Percentiles rank a stretch among this genome's conserved stretches.
Conservation (phyloP, 2,888 invertebrate species). For the Allygus modestus region DNA sequence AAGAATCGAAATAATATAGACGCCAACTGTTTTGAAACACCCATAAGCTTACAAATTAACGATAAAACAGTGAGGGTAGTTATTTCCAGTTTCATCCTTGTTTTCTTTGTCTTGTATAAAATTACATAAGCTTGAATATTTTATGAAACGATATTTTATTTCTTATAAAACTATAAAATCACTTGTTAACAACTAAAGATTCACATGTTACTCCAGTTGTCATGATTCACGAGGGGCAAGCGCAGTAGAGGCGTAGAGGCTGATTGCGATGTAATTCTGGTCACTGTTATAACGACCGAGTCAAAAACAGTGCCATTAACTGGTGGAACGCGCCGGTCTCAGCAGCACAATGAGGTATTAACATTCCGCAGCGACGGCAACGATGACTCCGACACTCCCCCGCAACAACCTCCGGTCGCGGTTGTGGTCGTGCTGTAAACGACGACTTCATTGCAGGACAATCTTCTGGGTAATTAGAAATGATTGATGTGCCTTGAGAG, state of each 20-base stretch:
- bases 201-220: neutral
- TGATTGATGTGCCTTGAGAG: too few relatives aligned
- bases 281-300: constrained; percentile 17
- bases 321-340: neutral
- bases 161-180: neutral
- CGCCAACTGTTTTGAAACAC: too few relatives aligned
- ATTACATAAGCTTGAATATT: too few relatives aligned
- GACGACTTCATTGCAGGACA: too few relatives aligned
- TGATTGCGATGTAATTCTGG: constrained; percentile 23
- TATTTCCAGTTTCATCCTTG: too few relatives aligned
- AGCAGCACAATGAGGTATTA: neutral
- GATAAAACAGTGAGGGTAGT: too few relatives aligned
- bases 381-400: neutral
- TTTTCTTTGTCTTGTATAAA: too few relatives aligned
- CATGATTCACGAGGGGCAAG: neutral
- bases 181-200: neutral
- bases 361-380: neutral
- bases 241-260: neutral
- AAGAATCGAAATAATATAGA: too few relatives aligned
- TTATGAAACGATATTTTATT: too few relatives aligned
- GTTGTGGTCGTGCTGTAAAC: neutral
- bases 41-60: too few relatives aligned
- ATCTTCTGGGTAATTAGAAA: too few relatives aligned
- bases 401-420: neutral
- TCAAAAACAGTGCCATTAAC: constrained; percentile 19